These are phyloP conservation scores for Dolichopus griseipennis DNA, from an alignment of 2,888 invertebrate genomes.

Conservation along the genomic window DNA sequence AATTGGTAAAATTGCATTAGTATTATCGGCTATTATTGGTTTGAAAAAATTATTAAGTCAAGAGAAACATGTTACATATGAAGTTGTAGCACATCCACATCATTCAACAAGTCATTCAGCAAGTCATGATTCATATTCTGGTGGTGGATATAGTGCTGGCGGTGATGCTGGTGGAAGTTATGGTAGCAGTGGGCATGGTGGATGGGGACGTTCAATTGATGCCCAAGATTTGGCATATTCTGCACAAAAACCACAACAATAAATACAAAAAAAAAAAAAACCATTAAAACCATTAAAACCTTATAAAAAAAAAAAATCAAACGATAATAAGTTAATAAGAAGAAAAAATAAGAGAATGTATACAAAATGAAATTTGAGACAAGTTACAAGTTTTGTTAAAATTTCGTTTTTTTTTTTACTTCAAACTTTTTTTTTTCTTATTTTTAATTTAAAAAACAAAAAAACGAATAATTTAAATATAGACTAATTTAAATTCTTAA, in stretches of 20 bases:
- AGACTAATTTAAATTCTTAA: constrained; percentile 4
- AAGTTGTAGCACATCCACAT: constrained; percentile 77
- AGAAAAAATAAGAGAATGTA: background rate
- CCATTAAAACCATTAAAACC: background rate
- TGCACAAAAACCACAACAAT: constrained; percentile 58
- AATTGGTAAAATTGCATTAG: constrained; percentile 76
- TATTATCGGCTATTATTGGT: constrained; percentile 73
- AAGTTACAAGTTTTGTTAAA: background rate
- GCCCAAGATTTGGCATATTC: constrained; percentile 72
- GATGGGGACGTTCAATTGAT: constrained; percentile 68
- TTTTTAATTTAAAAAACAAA: background rate
- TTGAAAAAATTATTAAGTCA: constrained; percentile 72
- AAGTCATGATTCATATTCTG: constrained; percentile 55
- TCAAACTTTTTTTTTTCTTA: background rate
- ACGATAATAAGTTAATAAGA: background rate
- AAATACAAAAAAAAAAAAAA: background rate
- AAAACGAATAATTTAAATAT: background rate
- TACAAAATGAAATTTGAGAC: background rate
- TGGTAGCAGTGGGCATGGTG: constrained; percentile 55
- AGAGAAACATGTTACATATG: constrained; percentile 80
- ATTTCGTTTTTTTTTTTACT: background rate
- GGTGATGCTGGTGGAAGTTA: constrained; percentile 51
- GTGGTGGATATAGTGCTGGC: constrained; percentile 48
- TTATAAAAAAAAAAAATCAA: background rate
- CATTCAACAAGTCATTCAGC: constrained; percentile 61